Evolutionary conservation across 2,113 vertebrate species (phyloP), one percentile per base, ranked within the genome.

Genomic region (Coptodon bakossiorum): DNA sequence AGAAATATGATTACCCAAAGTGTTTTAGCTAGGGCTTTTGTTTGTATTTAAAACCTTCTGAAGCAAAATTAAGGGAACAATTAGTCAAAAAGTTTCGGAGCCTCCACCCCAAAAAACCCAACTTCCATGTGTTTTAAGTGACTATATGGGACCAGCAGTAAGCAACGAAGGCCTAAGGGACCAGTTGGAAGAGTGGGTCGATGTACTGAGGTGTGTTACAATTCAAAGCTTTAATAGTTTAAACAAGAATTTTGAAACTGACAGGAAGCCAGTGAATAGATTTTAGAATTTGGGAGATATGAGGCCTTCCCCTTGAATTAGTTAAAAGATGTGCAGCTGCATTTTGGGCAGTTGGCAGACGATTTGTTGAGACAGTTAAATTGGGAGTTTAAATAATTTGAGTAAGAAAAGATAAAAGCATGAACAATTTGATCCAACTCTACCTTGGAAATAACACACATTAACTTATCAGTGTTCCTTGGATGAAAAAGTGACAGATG

Each of bases 391-490:
- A 45, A 27, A 48, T 48, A 19, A 76, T 76, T 10, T 6, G 9
- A 76, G 24, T 48, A 24, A 76, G 14, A 76, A 76, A 76, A 48
- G 9, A 48, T 76, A 31, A 50, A 48, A 76, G 43, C 71, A 76
- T 50, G 43, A 76, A 76, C 24, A 76, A 76, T 76, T 76, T 76
- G 40, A 45, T 76, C 24, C 71, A 76, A 29, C 3, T 76, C 43
- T 29, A 27, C 9, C 24, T 76, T 76, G 71, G 24, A 76, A 48
- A 48, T 17, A 76, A 19, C 24, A 48, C 14, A 11, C 43, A 17
- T 63, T 12, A 63, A 29, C 24, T 76, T 29, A 29, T 10, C 24
- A 48, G 40, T 29, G 24, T 76, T 76, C 71, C 71, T 48, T 27
- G 22, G 24, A 48, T 48, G 24, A 48, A 7, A 48, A 31, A 19